These are phyloP conservation scores for Sinosuthora webbiana DNA, from an alignment of 2,113 vertebrate genomes.

Conservation along the genomic window DNA sequence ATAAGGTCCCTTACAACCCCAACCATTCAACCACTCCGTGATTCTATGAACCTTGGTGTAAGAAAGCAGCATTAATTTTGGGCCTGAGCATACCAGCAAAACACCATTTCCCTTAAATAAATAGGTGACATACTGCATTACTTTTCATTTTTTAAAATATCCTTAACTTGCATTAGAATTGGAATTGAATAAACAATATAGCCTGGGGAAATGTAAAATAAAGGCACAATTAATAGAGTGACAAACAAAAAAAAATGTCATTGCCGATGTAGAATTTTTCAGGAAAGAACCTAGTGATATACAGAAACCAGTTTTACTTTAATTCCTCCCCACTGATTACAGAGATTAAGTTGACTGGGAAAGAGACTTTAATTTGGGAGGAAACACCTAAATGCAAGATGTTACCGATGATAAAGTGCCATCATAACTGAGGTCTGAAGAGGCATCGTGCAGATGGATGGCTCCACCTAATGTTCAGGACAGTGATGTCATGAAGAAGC, in stretches of 20 bases:
- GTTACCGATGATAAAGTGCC: fast-evolving
- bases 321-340: background rate
- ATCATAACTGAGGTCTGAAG: background rate
- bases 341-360: background rate
- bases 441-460: background rate
- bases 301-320: background rate
- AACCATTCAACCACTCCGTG: fast-evolving
- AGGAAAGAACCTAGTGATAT: background rate
- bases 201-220: background rate
- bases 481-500: background rate
- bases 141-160: background rate
- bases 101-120: background rate
- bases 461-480: background rate
- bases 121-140: background rate
- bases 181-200: background rate
- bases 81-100: background rate
- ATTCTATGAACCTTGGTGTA: background rate
- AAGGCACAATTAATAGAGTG: background rate
- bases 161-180: background rate
- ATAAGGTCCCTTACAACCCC: background rate
- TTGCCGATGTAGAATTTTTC: background rate
- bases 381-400: background rate
- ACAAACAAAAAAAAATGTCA: background rate
- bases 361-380: background rate
- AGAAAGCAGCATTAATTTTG: background rate